Evolutionary conservation across 2,113 vertebrate genomes (phyloP), one percentile per base, ranked within the genome.

Genomic region (Ictalurus punctatus): DNA sequence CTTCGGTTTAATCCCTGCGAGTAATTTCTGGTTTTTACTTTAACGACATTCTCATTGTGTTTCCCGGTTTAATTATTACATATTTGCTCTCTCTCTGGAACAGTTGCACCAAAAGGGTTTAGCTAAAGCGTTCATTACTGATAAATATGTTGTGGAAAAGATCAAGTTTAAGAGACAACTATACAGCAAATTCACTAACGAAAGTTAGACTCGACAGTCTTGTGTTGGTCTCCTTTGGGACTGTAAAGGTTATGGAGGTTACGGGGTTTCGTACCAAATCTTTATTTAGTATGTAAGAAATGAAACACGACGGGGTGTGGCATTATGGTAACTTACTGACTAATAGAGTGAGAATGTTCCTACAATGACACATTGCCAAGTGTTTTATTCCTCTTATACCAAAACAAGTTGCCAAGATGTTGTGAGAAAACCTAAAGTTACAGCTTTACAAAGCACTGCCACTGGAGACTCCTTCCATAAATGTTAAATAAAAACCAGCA

Each of bases 1-100:
- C 78, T 80, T 80, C 78, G 8, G 13, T 80, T 54, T 80, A 80
- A 80, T 80, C 78, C 78, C 78, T 54, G 14, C 48, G 5, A 80
- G 44, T 80, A 3, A 56, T 80, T 56, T 80, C 78, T 3, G 14
- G 5, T 56, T n/a, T 56, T 56, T 56, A 80, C 48, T 8, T 56
- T 56, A 80, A 80, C 76, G 76, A 56, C 78, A 30, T 56, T 80
- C 48, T n/a, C 78, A 54, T 80, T 80, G 48, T 80, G 48, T 17
- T 54, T 17, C 25, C n/a, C 5, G 2, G 14, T 14, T 13, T 79
- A 13, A 54, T 79, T 16, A 6, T n/a, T 80, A n/a, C 78, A 4
- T 3, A 6, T 56, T 48, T n/a, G 14, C 54, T 52, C 23, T 52
- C 25, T 17, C 44, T 14, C 30, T 16, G 6, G 78, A 54, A 54